Conservation (phyloP, 2,797 vertebrate genomes). For the Tenualosa ilisha region DNA sequence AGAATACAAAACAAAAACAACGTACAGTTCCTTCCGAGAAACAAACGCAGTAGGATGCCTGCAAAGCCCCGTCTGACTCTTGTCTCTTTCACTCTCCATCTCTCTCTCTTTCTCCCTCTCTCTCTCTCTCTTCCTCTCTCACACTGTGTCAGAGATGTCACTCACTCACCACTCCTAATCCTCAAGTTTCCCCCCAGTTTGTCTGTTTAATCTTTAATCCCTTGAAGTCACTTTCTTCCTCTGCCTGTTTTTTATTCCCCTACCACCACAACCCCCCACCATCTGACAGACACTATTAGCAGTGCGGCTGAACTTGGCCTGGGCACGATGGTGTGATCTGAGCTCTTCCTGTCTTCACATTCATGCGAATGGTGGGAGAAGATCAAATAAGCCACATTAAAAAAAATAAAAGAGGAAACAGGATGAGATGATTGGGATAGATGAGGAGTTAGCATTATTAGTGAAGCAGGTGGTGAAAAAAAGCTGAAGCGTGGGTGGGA, state of each 20-base stretch:
- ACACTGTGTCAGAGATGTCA: not conserved
- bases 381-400: too few relatives aligned
- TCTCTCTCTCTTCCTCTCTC: not conserved
- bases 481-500: slow-evolving; percentile 15
- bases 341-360: slow-evolving; percentile 6
- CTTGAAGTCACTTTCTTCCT: slow-evolving; percentile 21
- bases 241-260: not conserved
- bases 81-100: not conserved
- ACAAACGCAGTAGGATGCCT: slow-evolving; percentile 43
- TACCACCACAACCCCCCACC: not conserved
- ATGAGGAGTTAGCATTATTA: slow-evolving; percentile 44
- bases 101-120: not conserved
- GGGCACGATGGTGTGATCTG: not conserved
- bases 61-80: slow-evolving; percentile 28
- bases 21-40: slow-evolving; percentile 25
- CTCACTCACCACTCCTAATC: slow-evolving; percentile 21
- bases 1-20: slow-evolving; percentile 39
- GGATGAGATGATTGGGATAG: slow-evolving; percentile 31
- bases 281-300: slow-evolving; percentile 15
- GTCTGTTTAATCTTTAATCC: slow-evolving; percentile 31
- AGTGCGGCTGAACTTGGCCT: slow-evolving; percentile 22
- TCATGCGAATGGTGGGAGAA: slow-evolving; percentile 24
- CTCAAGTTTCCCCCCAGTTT: slow-evolving; percentile 30
- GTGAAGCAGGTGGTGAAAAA: slow-evolving; percentile 30
- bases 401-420: not conserved